Base-by-base conservation (phyloP, 2,113 vertebrate genomes). In the Vombatus ursinus region DNA sequence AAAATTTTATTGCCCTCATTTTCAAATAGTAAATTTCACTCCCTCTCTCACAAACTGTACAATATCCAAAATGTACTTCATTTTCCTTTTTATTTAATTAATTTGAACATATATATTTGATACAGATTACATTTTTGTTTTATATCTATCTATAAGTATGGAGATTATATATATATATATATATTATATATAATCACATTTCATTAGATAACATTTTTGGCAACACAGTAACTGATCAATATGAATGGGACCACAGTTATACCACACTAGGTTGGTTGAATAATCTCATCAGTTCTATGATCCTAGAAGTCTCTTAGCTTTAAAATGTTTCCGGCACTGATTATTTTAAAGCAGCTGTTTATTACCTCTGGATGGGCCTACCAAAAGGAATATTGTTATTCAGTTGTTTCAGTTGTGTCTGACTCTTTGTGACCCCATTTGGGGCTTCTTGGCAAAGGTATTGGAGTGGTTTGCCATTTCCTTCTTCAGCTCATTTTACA, bases 11-110 rank as follows among this genome's bases (percentile, higher is more conserved):
- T 23, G 77, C 44, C 25, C 28, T 94, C 52, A 48, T 92, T 89
- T 61, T 22, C n/a, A 92, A 26, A 48, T 49, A 89, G 92, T 89
- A 52, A 93, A 57, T 90, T 51, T 96, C 84, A 96, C 23, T 52
- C 53, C 51, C 89, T 28, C 5, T 8, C 92, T 0, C 31, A 92
- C 31, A 91, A 48, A 49, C 0, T 90, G 91, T 92, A 89, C 53
- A 95, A 90, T 89, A 95, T 91, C 50, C 25, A 9, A 77, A 95
- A 95, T 77, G 68, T 22, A 11, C 47, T 23, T 93, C 47, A 37
- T 16, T 51, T 8, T 31, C 22, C 26, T 2, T 91, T 19, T 52
- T 31, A 10, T 49, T 14, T 22, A 94, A 49, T 54, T 2, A 0
- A 89, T 48, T 49, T 49, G 84, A 93, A 48, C 12, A 52, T 57